Conservation (phyloP, 1,140 invertebrate species). For the Lepidostoma basale region DNA sequence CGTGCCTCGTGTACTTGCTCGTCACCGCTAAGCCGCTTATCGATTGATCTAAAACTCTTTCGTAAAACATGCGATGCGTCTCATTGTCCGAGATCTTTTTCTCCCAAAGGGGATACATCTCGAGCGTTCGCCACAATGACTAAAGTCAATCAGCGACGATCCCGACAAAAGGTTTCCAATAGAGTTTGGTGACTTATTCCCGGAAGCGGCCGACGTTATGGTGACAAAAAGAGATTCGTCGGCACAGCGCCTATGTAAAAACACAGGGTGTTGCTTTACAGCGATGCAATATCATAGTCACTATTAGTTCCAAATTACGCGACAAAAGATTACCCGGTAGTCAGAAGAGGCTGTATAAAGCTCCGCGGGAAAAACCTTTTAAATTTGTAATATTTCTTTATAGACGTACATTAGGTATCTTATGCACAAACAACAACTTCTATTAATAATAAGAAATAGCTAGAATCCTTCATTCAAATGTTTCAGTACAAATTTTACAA, state of each 20-base stretch:
- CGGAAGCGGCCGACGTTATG: slow-evolving; percentile 25
- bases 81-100: background rate
- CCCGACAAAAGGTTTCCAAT: slow-evolving; percentile 27
- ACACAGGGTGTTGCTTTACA: slow-evolving; percentile 25
- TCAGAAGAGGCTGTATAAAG: too few species aligned
- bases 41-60: background rate
- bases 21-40: background rate
- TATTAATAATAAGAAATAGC: too few species aligned
- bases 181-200: slow-evolving; percentile 33
- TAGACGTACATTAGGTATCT: too few species aligned
- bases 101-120: background rate
- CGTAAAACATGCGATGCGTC: background rate
- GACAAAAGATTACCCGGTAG: slow-evolving; percentile 17
- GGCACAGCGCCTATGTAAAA: slow-evolving; percentile 15
- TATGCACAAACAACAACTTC: too few species aligned
- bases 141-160: slow-evolving; percentile 38
- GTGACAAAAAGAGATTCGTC: background rate
- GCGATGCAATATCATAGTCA: slow-evolving; percentile 1
- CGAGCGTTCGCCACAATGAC: slow-evolving; percentile 1
- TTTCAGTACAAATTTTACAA: too few species aligned
- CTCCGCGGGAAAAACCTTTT: too few species aligned
- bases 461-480: too few species aligned
- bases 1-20: background rate
- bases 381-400: too few species aligned
- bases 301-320: slow-evolving; percentile 37